Evolutionary conservation across 1,140 invertebrate genomes (phyloP).

Genomic region (Drosophila orosa): DNA sequence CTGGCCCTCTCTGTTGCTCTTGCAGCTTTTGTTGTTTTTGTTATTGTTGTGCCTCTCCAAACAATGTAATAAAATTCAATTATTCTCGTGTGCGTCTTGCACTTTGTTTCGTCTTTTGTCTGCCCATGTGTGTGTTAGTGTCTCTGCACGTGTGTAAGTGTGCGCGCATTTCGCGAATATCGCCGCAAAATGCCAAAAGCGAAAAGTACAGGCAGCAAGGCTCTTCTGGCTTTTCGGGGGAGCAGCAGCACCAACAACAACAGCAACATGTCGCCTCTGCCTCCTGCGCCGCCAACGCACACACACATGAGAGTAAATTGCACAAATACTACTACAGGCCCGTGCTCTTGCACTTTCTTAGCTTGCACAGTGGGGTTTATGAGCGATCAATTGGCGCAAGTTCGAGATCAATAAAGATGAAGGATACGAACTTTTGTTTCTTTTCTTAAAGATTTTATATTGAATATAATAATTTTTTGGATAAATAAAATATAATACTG

Average conservation of each 20-base stretch:
- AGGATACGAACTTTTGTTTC: neutral
- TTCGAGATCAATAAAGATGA: neutral
- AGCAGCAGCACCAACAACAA: conserved; percentile 28
- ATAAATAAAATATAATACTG: too few relatives aligned
- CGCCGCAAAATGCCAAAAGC: conserved; percentile 77
- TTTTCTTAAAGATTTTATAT: too few relatives aligned
- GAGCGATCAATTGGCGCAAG: conserved; percentile 8
- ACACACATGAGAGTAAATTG: conserved; percentile 18
- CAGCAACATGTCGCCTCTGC: conserved; percentile 44
- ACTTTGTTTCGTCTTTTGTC: conserved; percentile 84
- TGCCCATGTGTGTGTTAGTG: conserved; percentile 39
- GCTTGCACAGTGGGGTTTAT: conserved; percentile 27
- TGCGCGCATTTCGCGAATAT: conserved; percentile 72
- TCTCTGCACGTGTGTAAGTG: conserved; percentile 34
- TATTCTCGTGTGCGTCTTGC: conserved; percentile 84
- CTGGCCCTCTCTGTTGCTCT: conserved; percentile 37
- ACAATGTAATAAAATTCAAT: conserved; percentile 85
- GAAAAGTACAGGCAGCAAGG: conserved; percentile 77
- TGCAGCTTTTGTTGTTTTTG: conserved; percentile 19
- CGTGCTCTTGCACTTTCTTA: conserved; percentile 66
- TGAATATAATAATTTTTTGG: too few relatives aligned
- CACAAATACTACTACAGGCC: conserved; percentile 19
- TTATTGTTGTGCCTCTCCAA: conserved; percentile 74
- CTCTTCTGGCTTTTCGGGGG: conserved; percentile 23
- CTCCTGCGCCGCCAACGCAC: conserved; percentile 69